These are phyloP conservation scores for Sesia apiformis DNA, from an alignment of 2,888 invertebrate species.

Conservation along the genomic window DNA sequence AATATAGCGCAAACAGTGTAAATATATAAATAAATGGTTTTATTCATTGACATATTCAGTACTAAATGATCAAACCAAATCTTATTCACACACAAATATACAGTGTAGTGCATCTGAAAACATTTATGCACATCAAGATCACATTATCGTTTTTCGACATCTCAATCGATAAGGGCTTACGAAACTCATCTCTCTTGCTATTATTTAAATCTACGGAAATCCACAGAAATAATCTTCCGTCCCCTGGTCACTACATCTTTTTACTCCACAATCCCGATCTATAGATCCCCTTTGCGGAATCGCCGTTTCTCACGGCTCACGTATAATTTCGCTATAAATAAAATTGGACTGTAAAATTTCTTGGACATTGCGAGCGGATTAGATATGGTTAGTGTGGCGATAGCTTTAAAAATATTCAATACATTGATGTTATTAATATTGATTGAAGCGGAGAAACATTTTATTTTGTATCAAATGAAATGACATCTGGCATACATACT, in stretches of 20 bases:
- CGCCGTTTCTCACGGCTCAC: conserved; percentile 50
- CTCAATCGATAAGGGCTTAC: not conserved
- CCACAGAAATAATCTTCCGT: conserved; percentile 11
- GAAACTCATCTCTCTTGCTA: not conserved
- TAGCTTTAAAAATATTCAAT: not conserved
- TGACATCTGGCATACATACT: too few species aligned
- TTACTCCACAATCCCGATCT: not conserved
- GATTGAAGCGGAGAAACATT: too few species aligned
- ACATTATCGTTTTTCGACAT: not conserved
- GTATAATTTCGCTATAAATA: conserved; percentile 69
- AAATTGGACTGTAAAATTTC: conserved; percentile 63
- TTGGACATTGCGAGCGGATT: conserved; percentile 28
- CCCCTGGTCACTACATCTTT: conserved; percentile 6
- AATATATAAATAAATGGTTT: too few species aligned
- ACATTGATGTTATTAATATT: too few species aligned
- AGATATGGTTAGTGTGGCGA: not conserved
- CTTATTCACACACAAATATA: too few species aligned
- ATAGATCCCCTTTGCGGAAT: conserved; percentile 20
- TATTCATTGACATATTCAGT: too few species aligned
- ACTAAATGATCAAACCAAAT: too few species aligned
- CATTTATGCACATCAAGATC: too few species aligned
- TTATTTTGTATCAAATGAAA: too few species aligned
- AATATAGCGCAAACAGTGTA: too few species aligned
- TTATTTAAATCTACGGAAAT: conserved; percentile 4
- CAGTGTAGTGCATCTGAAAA: too few species aligned